Evolutionary conservation across 2,797 vertebrate genomes (phyloP), one percentile per base, ranked within the genome.

Genomic region (Falco naumanni): DNA sequence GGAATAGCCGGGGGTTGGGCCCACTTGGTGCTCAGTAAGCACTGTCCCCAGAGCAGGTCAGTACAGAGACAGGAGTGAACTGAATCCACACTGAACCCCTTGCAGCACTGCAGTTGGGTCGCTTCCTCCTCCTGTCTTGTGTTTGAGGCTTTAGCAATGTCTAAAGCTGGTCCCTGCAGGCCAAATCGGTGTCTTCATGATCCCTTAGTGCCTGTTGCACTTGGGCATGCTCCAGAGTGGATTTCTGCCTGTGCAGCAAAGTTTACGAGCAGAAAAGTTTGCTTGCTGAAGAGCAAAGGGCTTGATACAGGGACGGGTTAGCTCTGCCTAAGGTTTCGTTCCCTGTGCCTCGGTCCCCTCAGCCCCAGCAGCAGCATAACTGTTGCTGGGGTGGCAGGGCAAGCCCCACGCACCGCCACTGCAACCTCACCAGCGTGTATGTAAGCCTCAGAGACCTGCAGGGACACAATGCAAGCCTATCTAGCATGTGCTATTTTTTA

Each of bases 101-200:
- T 16, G 43, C 5, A 0, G 20, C 2, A 2, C 20, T 20, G 5
- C 2, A 0, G 11, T 24, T 13, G 1, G 20, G 47, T 45, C 1
- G 0, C 28, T 34, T 76, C 21, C n/a, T 66, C 16, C 39, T 84
- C 21, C 48, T 22, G 6, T 26, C 18, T 45, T 33, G 7, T 14
- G 6, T 57, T 21, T 56, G 59, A 77, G 69, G 33, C 25, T 94
- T 63, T 34, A 57, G 11, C 48, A 59, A 43, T 59, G 18, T 16
- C 48, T 53, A 45, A 79, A 76, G 53, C 28, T 34, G 16, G 14
- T 66, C 21, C 16, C 33, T 41, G 17, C 14, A 9, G 37, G 24
- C 7, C n/a, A 78, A n/a, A 57, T 13, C 0, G 0, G 12, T 24
- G 11, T 28, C 61, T 90, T 90, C 19, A 8, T 17, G 51, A 37